Evolutionary conservation across 2,888 invertebrate species (phyloP).

Genomic region (Pandemis heparana): DNA sequence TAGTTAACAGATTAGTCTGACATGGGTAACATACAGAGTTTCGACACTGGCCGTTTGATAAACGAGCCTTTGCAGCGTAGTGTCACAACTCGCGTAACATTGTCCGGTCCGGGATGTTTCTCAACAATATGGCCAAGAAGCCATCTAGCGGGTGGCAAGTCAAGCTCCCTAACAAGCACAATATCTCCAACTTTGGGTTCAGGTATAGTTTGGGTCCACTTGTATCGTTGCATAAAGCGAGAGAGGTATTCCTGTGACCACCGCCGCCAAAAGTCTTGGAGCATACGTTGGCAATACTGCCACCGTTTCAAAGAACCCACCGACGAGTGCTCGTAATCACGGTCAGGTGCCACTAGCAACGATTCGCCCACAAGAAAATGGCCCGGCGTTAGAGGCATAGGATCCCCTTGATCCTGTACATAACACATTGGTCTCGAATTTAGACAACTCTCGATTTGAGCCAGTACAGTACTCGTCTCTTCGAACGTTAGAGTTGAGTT

Average conservation of each 20-base stretch:
- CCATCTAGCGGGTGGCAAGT: too few relatives aligned
- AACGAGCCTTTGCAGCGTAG: constrained; percentile 4
- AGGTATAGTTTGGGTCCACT: constrained; percentile 2
- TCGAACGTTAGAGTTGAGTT: constrained; percentile 25
- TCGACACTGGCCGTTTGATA: too few relatives aligned
- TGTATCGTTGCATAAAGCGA: constrained; percentile 8
- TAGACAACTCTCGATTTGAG: constrained; percentile 37
- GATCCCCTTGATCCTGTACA: constrained; percentile 11
- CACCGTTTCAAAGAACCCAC: constrained; percentile 3
- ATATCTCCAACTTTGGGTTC: constrained; percentile 11
- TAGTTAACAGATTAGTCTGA: neutral
- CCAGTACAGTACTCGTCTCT: constrained; percentile 19
- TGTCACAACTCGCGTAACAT: constrained; percentile 47
- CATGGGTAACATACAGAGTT: too few relatives aligned
- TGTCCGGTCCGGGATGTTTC: constrained; percentile 46
- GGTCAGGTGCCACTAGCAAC: constrained; percentile 7
- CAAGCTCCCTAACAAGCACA: neutral
- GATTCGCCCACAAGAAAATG: constrained; percentile 31
- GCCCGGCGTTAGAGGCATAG: constrained; percentile 20
- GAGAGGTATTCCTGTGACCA: constrained; percentile 23
- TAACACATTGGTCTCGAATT: constrained; percentile 37
- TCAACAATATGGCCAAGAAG: too few relatives aligned
- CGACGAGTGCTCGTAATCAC: neutral
- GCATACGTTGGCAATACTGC: constrained; percentile 22
- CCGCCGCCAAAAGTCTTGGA: constrained; percentile 27